Percentiles rank a stretch among this genome's conserved stretches.
These are phyloP conservation scores for Atta cephalotes DNA, from an alignment of 1,140 invertebrate species.

Conservation along the genomic window DNA sequence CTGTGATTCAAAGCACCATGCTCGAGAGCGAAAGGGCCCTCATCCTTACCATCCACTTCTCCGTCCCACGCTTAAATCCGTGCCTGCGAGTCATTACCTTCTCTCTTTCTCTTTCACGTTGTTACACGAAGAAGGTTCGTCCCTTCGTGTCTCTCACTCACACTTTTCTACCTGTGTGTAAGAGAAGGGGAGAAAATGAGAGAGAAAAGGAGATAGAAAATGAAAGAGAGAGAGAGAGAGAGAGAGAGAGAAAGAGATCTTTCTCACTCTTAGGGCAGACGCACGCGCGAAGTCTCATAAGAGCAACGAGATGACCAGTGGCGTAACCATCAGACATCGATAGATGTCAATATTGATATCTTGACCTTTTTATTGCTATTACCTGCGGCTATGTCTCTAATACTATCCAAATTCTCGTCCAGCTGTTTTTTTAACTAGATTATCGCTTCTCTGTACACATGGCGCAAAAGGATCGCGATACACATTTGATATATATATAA, in stretches of 20 bases:
- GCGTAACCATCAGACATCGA: constrained; percentile 56
- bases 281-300: constrained; percentile 67
- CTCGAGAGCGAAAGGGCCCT: constrained; percentile 69
- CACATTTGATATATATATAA: neutral
- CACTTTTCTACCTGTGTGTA: constrained; percentile 2
- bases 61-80: constrained; percentile 70
- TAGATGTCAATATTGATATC: constrained; percentile 40
- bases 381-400: constrained; percentile 54
- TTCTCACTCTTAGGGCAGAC: constrained; percentile 23
- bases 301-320: constrained; percentile 68
- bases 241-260: neutral
- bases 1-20: constrained; percentile 42
- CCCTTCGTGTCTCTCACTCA: neutral
- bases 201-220: neutral
- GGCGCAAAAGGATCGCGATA: neutral
- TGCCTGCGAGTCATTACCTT: constrained; percentile 63
- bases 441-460: neutral
- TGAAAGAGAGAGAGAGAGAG: neutral
- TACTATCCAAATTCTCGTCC: neutral
- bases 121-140: neutral
- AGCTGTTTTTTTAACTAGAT: constrained; percentile 1
- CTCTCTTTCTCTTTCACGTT: constrained; percentile 31
- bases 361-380: constrained; percentile 16
- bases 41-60: constrained; percentile 54
- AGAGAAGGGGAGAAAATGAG: neutral